Evolutionary conservation across 53 echinoderm and acorn worm genomes (phyloP), one percentile per base, ranked within the genome.

Genomic region (Patiria pectinifera): DNA sequence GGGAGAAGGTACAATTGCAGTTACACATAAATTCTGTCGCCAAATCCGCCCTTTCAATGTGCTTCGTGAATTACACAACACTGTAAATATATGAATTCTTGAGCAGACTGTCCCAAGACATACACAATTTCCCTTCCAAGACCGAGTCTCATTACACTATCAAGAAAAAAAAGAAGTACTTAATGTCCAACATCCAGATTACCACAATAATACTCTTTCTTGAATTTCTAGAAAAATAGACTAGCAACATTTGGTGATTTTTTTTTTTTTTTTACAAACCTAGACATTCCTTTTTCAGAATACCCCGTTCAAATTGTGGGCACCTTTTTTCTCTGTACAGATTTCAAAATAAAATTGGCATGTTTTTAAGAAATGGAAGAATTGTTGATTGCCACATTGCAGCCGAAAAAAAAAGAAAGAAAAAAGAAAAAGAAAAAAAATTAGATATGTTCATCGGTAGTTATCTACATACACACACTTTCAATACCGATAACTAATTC

Each of bases 141-240:
- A 66, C 15, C 66, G 3, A 66, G 66, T 66, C 6, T 66, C 15
- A 66, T 66, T 66, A 11, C 66, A 66, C 66, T 66, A 4, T 66
- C 3, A 66, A 14, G 10, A 16, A 14, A 18, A 66, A 16, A 18
- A 66, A 60, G 12, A 60, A 8, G 8, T 60, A 12, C 12, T 11
- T 11, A 60, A 60, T 60, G 60, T 60, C 60, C 60, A 60, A 11
- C 60, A 60, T 60, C 49, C 82, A 82, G 82, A 21, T 82, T 48
- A 82, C 48, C 49, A 82, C 82, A 48, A n/a, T 75, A 77, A 59
- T 88, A 76, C 59, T 88, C 76, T 26, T 5, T 35, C 72, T 87
- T 59, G 23, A 47, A 80, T 81, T 59, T 80, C 90, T 90, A 90
- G 80, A 90, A 90, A 90, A 90, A 90, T 90, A 90, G 90, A 90